phyloP scores from a whole-genome alignment of 2,888 invertebrate species.

The Platycheirus albimanus region DNA sequence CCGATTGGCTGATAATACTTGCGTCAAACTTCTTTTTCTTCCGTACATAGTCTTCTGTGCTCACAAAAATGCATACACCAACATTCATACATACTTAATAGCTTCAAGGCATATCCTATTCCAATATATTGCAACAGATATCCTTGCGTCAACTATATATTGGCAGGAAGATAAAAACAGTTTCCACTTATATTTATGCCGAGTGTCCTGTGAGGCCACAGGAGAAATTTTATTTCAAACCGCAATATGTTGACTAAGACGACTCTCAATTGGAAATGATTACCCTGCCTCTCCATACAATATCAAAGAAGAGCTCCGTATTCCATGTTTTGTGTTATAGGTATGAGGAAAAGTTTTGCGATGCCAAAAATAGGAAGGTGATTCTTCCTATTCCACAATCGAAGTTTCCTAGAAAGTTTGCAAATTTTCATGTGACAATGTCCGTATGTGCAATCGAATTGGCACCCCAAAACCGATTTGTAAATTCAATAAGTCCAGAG shows the following conservation, averaged over 20 bases:
- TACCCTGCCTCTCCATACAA: constrained; percentile 50
- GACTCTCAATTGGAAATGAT: constrained; percentile 56
- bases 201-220: constrained; percentile 22
- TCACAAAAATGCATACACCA: constrained; percentile 3
- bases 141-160: constrained; percentile 30
- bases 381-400: neutral
- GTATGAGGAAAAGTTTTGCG: constrained; percentile 58
- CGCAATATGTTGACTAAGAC: constrained; percentile 59
- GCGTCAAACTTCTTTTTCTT: constrained; percentile 26
- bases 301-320: constrained; percentile 9
- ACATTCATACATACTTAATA: no score
- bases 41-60: neutral
- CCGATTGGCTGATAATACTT: constrained; percentile 37
- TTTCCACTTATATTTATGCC: constrained; percentile 40
- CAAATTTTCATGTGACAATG: constrained; percentile 51
- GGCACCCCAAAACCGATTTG: constrained; percentile 58
- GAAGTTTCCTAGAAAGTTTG: constrained; percentile 46
- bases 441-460: constrained; percentile 48
- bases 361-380: constrained; percentile 14
- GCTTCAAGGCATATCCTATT: constrained; percentile 50
- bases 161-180: constrained; percentile 54
- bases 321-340: neutral
- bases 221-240: constrained; percentile 51
- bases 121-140: constrained; percentile 55
- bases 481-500: constrained; percentile 66